Evolutionary conservation across 2,797 vertebrate species (phyloP), one percentile per base, ranked within the genome.

Genomic region (Platyrinchus mystaceus): DNA sequence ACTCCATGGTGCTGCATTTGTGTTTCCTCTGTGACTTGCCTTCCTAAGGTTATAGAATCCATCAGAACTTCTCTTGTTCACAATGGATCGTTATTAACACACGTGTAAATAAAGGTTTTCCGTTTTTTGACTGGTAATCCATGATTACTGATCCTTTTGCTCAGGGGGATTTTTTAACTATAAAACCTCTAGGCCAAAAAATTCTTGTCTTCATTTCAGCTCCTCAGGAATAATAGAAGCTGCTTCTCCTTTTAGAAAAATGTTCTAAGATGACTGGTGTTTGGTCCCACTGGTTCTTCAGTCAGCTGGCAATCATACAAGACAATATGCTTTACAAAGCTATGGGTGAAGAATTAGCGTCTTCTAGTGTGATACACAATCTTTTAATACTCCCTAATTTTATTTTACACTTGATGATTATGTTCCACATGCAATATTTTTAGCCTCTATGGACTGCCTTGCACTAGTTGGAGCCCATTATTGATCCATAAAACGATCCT

Each of bases 11-110:
- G 67, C 63, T 75, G 30, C 47, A 10, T 77, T 96, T 95, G 11
- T 62, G 50, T 84, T 95, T 93, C 63, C 21, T 80, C 86, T 55
- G 53, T 92, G 63, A 66, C 73, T 91, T 94, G 66, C 21, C 46
- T 88, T 79, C 32, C 30, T n/a, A 32, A 73, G 34, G n/a, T 68
- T 94, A 69, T 36, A 22, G 71, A 76, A 55, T 91, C 46, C 16
- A 10, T 80, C 26, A 60, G 46, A 32, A 32, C 15, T 56, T 76
- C 58, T 94, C 59, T 85, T 96, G 49, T 53, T 78, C 16, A 18
- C 30, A 52, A 1, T 28, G 10, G 34, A 36, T 76, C 6, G 1
- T 76, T 2, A 3, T 78, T 92, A 87, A 69, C 37, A 49, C 7
- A 10, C 0, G 0, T 39, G 10, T 63, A 68, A 93, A 62, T 68